Evolutionary conservation across 2,888 invertebrate genomes (phyloP).

Genomic region (Diarsia dahlii): DNA sequence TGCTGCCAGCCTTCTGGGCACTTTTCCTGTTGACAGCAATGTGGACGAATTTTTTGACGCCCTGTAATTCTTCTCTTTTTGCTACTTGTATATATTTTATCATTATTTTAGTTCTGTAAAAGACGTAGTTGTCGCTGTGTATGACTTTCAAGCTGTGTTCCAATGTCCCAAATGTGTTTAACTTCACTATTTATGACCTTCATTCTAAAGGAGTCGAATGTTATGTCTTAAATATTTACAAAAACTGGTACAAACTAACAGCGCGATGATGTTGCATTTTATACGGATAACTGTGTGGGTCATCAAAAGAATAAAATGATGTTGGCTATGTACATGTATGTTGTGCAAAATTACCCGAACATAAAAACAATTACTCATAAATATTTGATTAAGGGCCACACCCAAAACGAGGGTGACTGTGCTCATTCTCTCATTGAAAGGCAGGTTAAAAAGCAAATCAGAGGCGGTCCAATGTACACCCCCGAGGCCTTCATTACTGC

Average conservation of each 20-base stretch:
- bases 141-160: constrained; percentile 1
- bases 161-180: constrained; percentile 7
- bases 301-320: constrained; percentile 11
- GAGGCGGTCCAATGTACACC: constrained; percentile 12
- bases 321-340: constrained; percentile 3
- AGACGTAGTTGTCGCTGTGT: background rate
- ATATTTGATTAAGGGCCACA: constrained; percentile 5
- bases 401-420: constrained; percentile 4
- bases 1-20: no score
- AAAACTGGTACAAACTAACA: background rate
- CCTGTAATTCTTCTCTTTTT: no score
- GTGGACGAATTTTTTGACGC: no score
- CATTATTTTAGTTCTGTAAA: no score
- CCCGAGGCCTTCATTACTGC: constrained; percentile 26
- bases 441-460: constrained; percentile 18
- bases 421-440: constrained; percentile 12
- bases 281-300: background rate
- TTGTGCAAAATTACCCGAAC: background rate
- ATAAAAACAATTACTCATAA: constrained; percentile 7
- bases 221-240: constrained; percentile 5
- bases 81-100: no score
- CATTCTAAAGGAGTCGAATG: background rate
- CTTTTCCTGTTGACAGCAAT: no score
- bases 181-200: constrained; percentile 2
- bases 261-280: background rate